A percentile compares a stretch with the other conserved stretches of the same genome.
phyloP scores from a whole-genome alignment of 1,140 invertebrate species.

The Schmidtea mediterranea region DNA sequence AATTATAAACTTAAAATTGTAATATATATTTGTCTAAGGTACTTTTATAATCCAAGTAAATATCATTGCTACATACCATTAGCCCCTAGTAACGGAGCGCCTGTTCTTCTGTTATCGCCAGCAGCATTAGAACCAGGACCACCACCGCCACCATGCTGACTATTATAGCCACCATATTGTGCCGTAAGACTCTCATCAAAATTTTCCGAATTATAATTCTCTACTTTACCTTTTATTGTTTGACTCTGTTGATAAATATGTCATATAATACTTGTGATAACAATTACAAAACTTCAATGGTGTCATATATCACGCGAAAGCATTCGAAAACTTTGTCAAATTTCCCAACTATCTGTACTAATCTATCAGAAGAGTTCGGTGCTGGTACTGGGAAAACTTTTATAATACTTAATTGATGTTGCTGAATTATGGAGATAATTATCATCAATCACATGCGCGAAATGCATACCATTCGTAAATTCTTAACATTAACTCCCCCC shows the following conservation, averaged over 20 bases:
- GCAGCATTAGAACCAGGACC: too few species aligned
- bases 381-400: constrained; percentile 83
- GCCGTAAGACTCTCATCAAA: constrained; percentile 66
- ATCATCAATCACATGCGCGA: too few species aligned
- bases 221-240: constrained; percentile 44
- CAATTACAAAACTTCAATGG: constrained; percentile 44
- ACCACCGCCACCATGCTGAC: too few species aligned
- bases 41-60: too few species aligned
- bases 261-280: too few species aligned
- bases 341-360: constrained; percentile 63
- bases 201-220: constrained; percentile 75
- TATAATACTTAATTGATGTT: constrained; percentile 35
- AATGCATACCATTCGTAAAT: constrained; percentile 36
- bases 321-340: constrained; percentile 52
- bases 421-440: constrained; percentile 42
- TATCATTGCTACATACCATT: too few species aligned
- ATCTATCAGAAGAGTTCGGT: constrained; percentile 70
- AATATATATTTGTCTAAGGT: too few species aligned
- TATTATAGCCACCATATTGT: constrained; percentile 59
- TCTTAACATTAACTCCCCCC: constrained; percentile 80
- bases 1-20: too few species aligned
- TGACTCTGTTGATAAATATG: too few species aligned
- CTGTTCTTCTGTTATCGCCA: too few species aligned
- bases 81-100: too few species aligned
- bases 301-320: constrained; percentile 52